phyloP scores from a whole-genome alignment of 2,113 vertebrate species.

The Ceyx cyanopectus region DNA sequence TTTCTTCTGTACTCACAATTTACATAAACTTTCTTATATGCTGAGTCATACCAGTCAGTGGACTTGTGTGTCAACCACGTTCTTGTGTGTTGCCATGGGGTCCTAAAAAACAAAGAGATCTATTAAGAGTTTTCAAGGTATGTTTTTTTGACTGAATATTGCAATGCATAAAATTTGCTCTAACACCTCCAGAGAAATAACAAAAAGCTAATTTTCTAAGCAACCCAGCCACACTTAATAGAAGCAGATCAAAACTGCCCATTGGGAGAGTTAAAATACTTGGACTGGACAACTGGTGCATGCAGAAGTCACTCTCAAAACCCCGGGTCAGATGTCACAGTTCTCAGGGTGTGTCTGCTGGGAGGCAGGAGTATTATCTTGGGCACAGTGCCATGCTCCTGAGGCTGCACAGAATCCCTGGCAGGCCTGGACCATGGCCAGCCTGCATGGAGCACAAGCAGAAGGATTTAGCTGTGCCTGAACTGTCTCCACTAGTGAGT shows the following conservation, averaged over 20 bases:
- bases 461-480: not conserved
- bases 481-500: not conserved
- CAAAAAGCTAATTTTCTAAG: not conserved
- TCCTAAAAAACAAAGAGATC: not conserved
- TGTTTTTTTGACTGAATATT: not conserved
- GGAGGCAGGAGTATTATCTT: not conserved
- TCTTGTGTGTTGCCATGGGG: not conserved
- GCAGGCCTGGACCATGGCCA: not conserved
- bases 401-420: not conserved
- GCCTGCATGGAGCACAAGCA: not conserved
- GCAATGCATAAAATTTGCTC: not conserved
- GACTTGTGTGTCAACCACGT: not conserved
- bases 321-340: constrained; percentile 4
- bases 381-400: not conserved
- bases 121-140: not conserved
- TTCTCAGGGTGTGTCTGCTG: not conserved
- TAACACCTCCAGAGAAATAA: not conserved
- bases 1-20: not conserved
- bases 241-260: not conserved
- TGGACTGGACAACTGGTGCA: not conserved
- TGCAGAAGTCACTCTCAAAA: not conserved
- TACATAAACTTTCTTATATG: not conserved
- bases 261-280: not conserved
- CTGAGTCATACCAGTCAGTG: not conserved
- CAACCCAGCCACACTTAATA: not conserved